These are phyloP conservation scores for Rhodinocichla rosea DNA, from an alignment of 2,113 vertebrate species.

Conservation along the genomic window DNA sequence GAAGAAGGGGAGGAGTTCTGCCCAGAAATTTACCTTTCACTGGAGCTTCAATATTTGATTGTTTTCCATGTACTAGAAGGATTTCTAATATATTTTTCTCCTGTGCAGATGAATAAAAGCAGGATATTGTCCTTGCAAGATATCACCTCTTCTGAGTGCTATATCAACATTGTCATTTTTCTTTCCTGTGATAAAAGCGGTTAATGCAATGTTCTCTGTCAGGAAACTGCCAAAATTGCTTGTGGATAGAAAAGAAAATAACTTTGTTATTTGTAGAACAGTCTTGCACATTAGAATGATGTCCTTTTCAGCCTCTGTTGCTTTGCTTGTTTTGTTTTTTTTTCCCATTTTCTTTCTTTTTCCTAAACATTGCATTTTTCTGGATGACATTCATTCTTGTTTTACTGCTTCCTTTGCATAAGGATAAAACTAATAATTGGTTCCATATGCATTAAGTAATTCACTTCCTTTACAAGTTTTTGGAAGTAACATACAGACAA, in stretches of 20 bases:
- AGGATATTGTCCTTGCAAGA: slow-evolving; percentile 3
- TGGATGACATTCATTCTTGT: neutral
- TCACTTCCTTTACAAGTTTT: neutral
- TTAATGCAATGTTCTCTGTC: neutral
- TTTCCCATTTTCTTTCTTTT: neutral
- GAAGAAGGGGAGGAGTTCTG: neutral
- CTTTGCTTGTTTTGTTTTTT: neutral
- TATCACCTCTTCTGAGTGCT: neutral
- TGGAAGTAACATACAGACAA: neutral
- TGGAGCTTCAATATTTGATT: neutral
- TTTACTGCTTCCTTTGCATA: neutral
- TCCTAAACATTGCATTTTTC: neutral
- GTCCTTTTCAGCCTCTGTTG: neutral
- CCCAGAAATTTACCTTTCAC: neutral
- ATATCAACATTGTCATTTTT: neutral
- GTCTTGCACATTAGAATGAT: neutral
- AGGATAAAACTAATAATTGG: neutral
- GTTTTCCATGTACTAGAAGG: neutral
- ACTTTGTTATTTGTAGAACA: neutral
- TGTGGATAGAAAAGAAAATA: neutral
- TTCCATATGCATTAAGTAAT: neutral
- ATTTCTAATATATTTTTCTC: neutral
- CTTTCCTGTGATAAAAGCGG: neutral
- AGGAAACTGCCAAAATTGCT: neutral
- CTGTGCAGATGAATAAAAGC: neutral